These are phyloP conservation scores for Gymnothorax reevesii DNA, from an alignment of 2,797 vertebrate genomes.

Conservation along the genomic window DNA sequence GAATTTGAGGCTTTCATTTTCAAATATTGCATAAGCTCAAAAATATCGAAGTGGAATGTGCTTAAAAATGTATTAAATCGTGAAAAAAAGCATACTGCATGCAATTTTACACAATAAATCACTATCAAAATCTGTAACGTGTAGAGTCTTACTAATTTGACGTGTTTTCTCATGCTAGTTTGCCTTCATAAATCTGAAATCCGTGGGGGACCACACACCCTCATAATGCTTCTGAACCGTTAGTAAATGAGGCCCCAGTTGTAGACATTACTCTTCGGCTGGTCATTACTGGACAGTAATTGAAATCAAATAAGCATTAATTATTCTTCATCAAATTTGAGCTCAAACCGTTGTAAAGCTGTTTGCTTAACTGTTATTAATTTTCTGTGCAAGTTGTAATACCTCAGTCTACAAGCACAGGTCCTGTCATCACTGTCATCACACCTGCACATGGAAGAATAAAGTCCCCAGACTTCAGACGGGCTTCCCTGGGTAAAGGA, in stretches of 20 bases:
- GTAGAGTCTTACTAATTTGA: no score
- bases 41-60: no score
- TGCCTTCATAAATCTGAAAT: no score
- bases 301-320: neutral
- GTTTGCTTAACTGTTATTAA: neutral
- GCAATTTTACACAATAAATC: no score
- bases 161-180: no score
- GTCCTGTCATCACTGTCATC: neutral
- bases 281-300: neutral
- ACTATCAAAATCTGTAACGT: no score
- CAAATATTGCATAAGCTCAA: no score
- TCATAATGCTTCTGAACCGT: no score
- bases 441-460: neutral
- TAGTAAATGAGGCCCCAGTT: neutral
- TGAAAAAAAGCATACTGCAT: no score
- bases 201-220: no score
- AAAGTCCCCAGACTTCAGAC: neutral
- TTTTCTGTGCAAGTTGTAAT: neutral
- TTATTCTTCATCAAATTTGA: neutral
- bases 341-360: neutral
- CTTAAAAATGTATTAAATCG: no score
- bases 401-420: neutral
- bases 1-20: no score
- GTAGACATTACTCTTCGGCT: neutral
- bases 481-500: neutral